phyloP scores from a whole-genome alignment of 2,888 invertebrate genomes.

The Amorpha juglandis region DNA sequence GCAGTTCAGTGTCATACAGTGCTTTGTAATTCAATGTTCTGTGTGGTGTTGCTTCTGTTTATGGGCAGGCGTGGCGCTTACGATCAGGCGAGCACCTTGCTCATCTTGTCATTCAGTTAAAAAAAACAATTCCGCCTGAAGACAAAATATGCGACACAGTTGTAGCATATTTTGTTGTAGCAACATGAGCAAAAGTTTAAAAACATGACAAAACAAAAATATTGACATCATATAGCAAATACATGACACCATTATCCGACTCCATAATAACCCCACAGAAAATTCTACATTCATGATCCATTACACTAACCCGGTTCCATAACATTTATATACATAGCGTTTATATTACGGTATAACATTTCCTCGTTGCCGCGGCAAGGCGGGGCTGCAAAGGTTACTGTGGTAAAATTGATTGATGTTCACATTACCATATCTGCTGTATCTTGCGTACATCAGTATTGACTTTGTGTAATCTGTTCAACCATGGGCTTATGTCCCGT shows the following conservation, averaged over 20 bases:
- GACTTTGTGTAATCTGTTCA: constrained; percentile 31
- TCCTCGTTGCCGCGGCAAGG: constrained; percentile 6
- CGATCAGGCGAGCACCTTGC: no score
- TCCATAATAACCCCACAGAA: neutral
- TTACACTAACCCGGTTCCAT: neutral
- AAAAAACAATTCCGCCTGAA: no score
- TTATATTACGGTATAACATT: neutral
- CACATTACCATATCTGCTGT: constrained; percentile 55
- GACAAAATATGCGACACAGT: no score
- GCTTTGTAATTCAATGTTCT: no score
- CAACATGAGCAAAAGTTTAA: no score
- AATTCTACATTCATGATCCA: neutral
- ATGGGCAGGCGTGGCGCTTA: no score
- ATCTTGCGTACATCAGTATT: constrained; percentile 53
- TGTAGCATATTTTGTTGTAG: no score
- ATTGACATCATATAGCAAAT: neutral
- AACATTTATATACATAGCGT: neutral
- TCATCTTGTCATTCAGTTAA: no score
- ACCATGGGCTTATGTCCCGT: neutral
- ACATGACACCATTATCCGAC: neutral
- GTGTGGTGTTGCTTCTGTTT: no score
- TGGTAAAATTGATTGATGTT: constrained; percentile 61
- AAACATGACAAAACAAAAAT: no score
- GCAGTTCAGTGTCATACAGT: no score
- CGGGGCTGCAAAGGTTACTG: constrained; percentile 17